Base-by-base conservation (phyloP, 92 coral and sea anemone species). In the Hydrozoanthus gracilis region DNA sequence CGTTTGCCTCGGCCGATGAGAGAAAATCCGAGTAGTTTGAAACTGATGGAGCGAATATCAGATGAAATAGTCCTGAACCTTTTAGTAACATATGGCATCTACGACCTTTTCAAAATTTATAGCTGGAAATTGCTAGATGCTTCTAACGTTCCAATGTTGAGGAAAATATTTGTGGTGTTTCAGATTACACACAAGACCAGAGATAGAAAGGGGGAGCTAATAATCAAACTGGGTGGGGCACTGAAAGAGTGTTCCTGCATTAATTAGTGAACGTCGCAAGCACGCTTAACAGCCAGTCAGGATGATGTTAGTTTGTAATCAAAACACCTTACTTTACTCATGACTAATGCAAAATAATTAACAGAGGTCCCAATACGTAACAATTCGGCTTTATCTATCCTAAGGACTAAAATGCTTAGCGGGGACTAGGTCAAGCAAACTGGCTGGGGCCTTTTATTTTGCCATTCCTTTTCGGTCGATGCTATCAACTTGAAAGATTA, bases 1-100 rank as follows among this genome's bases (percentile, higher is more conserved):
- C 79, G 79, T 74, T 74, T 74, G 79, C 79, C 79, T 74, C 79
- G 79, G 79, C 79, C 55, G 79, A 6, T 74, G 79, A 74, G 79
- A 74, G 79, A 74, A 74, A 74, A 74, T 74, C 79, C 79, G 55
- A 74, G 55, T 74, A 74, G 0, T 74, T 74, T 15, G 79, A 74
- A 74, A 74, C 79, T 74, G 79, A 74, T 74, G 79, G 79, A 74
- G 79, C 79, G 79, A 74, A 74, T 48, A 74, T 74, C 55, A 74
- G 79, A 74, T 74, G 79, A 74, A 74, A 74, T 74, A 74, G 55
- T 7, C 79, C 79, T 74, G 79, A 74, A 74, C 0, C 79, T 5
- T 74, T 74, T 15, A 74, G 79, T 74, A 74, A 52, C 79, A 74
- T 74, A 67, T 67, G 72, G 72, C 72, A 67, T 67, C 72, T n/a